A percentile compares a stretch with the other conserved stretches of the same genome.
Conservation (phyloP, 2,113 vertebrate species). For the Aptenodytes patagonicus region DNA sequence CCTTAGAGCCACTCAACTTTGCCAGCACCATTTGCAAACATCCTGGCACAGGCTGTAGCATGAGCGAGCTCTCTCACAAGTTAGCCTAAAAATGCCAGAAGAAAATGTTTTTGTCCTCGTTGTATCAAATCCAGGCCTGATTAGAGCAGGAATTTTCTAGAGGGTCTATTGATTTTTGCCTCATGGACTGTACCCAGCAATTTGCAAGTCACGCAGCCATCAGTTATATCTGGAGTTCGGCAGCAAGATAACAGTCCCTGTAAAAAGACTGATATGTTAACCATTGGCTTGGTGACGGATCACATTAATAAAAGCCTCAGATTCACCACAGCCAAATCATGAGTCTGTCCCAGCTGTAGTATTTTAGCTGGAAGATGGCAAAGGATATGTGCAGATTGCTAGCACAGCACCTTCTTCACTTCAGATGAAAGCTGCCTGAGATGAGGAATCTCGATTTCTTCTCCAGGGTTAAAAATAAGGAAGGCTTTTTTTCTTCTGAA, state of each 20-base stretch:
- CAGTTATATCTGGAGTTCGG: not conserved
- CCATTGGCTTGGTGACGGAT: not conserved
- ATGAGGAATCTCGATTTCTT: not conserved
- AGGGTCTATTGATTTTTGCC: not conserved
- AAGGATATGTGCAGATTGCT: not conserved
- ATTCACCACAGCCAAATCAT: not conserved
- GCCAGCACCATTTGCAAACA: not conserved
- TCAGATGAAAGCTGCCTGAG: not conserved
- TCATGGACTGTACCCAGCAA: not conserved
- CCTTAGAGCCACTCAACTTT: not conserved
- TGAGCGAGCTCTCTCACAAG: not conserved
- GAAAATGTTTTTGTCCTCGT: not conserved
- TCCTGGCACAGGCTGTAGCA: not conserved
- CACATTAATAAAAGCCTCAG: not conserved
- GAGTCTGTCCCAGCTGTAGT: not conserved
- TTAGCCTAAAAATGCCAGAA: not conserved
- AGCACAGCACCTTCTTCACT: not conserved
- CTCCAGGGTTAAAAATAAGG: not conserved
- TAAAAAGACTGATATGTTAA: conserved; percentile 14
- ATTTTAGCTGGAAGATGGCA: not conserved
- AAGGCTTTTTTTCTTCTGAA: not conserved
- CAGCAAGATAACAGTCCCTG: not conserved
- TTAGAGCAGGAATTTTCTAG: not conserved
- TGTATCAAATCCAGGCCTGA: not conserved
- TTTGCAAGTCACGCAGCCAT: not conserved